These are phyloP conservation scores for Eilema sororculum DNA, from an alignment of 2,888 invertebrate genomes.

Conservation along the genomic window DNA sequence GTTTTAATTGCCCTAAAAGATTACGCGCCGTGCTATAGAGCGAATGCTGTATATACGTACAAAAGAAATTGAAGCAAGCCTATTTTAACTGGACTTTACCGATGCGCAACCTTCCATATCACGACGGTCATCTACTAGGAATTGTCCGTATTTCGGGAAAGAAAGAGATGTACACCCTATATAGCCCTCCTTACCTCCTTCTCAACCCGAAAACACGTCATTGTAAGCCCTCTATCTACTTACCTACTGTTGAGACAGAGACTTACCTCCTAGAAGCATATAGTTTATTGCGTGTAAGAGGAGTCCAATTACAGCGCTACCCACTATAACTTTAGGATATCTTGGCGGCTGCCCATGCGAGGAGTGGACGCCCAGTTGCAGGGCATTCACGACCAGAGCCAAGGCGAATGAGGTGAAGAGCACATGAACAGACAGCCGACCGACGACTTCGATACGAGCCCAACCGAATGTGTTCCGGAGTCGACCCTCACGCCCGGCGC, in stretches of 20 bases:
- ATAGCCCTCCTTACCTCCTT: too few species aligned
- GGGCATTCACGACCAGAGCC: conserved; percentile 92
- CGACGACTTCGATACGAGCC: conserved; percentile 96
- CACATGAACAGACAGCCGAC: conserved; percentile 93
- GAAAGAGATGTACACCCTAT: too few species aligned
- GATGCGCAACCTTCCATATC: too few species aligned
- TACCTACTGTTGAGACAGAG: background rate
- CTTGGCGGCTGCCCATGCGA: conserved; percentile 81
- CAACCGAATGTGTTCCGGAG: conserved; percentile 96
- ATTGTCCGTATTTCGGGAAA: too few species aligned
- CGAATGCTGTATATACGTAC: too few species aligned
- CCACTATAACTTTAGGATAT: conserved; percentile 91
- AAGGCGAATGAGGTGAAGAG: conserved; percentile 94
- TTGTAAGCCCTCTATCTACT: background rate
- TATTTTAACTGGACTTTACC: too few species aligned
- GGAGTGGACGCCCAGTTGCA: conserved; percentile 92
- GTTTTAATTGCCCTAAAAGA: too few species aligned
- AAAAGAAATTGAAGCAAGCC: too few species aligned
- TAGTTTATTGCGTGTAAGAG: conserved; percentile 93
- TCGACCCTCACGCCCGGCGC: conserved; percentile 88
- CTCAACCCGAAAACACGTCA: too few species aligned
- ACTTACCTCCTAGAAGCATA: conserved; percentile 91
- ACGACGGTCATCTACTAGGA: too few species aligned
- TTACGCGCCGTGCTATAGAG: too few species aligned
- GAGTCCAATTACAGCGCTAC: conserved; percentile 92